Conservation (phyloP, 1,140 invertebrate species). For the Orchestia grillus region DNA sequence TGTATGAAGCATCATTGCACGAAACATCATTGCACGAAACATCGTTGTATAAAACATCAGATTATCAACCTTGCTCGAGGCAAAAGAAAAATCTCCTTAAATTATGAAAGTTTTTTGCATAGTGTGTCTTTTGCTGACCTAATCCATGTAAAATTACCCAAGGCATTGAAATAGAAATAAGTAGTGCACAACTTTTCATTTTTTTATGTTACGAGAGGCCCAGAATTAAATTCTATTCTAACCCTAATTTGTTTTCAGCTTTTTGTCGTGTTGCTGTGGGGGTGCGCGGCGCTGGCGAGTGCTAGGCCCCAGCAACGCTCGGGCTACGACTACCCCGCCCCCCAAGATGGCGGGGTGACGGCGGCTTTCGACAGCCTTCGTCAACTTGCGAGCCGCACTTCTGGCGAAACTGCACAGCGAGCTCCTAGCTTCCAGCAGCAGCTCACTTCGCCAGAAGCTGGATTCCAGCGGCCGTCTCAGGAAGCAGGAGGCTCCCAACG, state of each 20-base stretch:
- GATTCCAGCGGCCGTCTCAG: neutral
- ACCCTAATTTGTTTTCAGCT: neutral
- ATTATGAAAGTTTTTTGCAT: too few relatives aligned
- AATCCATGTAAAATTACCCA: too few relatives aligned
- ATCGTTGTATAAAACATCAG: too few relatives aligned
- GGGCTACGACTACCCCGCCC: slow-evolving; percentile 26
- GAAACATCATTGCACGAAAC: too few relatives aligned
- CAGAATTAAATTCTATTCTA: neutral
- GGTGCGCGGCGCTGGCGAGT: neutral
- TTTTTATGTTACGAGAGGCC: too few relatives aligned
- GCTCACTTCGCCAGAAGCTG: neutral
- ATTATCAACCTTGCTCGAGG: too few relatives aligned
- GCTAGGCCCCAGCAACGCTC: neutral
- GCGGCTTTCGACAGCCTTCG: slow-evolving; percentile 24
- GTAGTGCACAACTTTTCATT: too few relatives aligned
- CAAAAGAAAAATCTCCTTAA: too few relatives aligned
- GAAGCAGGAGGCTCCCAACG: neutral
- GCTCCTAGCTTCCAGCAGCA: neutral
- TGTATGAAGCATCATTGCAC: too few relatives aligned
- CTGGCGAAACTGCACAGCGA: neutral
- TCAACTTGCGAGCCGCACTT: neutral
- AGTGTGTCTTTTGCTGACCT: too few relatives aligned
- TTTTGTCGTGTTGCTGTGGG: neutral
- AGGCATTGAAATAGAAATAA: too few relatives aligned
- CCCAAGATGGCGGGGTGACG: neutral